Percentiles rank a stretch among this genome's conserved stretches.
These are phyloP conservation scores for Pelobates fuscus DNA, from an alignment of 2,113 vertebrate genomes.

Conservation along the genomic window DNA sequence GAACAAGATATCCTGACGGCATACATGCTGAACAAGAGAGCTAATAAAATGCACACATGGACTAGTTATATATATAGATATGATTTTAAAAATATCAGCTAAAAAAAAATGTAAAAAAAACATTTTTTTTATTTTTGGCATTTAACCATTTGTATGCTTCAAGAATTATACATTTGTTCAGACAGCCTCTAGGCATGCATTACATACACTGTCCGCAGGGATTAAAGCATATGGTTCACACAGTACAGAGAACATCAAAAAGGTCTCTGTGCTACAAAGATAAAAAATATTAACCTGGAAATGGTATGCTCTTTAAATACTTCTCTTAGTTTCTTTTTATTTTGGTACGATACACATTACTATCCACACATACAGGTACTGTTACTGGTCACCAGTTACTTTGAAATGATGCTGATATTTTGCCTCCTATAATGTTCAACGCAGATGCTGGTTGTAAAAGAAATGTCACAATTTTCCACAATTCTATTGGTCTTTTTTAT, in stretches of 20 bases:
- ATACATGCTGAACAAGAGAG: too few species aligned
- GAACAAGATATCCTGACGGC: too few species aligned
- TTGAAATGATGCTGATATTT: conserved; percentile 12
- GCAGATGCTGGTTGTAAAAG: conserved; percentile 6
- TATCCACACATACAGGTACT: conserved; percentile 11
- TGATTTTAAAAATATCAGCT: too few species aligned
- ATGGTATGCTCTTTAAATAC: conserved; percentile 47
- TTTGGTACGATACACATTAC: conserved; percentile 49
- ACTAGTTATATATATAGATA: too few species aligned
- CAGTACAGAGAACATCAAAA: conserved; percentile 48
- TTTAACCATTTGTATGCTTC: conserved; percentile 51
- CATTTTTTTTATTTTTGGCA: too few species aligned
- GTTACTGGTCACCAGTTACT: conserved; percentile 23
- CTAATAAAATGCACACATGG: too few species aligned
- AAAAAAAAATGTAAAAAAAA: too few species aligned
- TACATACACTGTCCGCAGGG: conserved; percentile 48
- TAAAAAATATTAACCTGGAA: conserved; percentile 52
- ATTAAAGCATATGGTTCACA: conserved; percentile 53
- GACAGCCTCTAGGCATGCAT: conserved; percentile 52
- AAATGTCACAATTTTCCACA: conserved; percentile 3
- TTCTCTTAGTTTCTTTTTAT: conserved; percentile 34
- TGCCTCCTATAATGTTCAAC: conserved; percentile 17
- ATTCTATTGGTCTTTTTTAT: not conserved
- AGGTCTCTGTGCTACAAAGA: conserved; percentile 51
- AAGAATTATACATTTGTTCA: conserved; percentile 54